A percentile compares a stretch with the other conserved stretches of the same genome.
phyloP scores from a whole-genome alignment of 1,140 invertebrate genomes.

The Meloidogyne exigua region DNA sequence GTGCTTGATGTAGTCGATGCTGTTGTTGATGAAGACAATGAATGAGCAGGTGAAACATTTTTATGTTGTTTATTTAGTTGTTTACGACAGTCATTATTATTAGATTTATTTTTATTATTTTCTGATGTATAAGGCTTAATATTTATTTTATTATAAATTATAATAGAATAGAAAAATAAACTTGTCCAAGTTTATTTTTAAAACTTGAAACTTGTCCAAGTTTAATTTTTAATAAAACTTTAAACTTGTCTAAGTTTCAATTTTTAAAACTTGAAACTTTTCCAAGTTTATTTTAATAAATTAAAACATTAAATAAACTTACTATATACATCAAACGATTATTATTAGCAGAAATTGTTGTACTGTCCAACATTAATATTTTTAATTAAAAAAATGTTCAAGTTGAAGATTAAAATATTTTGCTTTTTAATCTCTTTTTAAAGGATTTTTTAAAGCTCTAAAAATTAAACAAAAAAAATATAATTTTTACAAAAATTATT shows the following conservation, averaged over 20 bases:
- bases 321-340: background rate
- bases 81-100: background rate
- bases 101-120: background rate
- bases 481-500: slow-evolving; percentile 9
- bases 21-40: background rate
- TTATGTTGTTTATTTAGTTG: slow-evolving; percentile 3
- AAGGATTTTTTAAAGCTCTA: background rate
- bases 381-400: background rate
- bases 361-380: background rate
- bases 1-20: background rate
- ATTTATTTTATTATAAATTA: no score
- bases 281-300: background rate
- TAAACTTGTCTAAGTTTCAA: no score
- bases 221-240: no score
- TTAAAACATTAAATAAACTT: background rate
- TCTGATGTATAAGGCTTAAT: background rate
- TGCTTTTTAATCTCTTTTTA: background rate
- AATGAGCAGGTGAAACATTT: background rate
- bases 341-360: background rate
- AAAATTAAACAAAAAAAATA: background rate
- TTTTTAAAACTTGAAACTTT: no score
- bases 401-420: background rate
- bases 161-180: no score
- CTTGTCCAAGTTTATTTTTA: no score
- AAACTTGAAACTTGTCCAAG: no score